Conservation (phyloP, 2,888 invertebrate genomes). For the Cryptosula pallasiana region DNA sequence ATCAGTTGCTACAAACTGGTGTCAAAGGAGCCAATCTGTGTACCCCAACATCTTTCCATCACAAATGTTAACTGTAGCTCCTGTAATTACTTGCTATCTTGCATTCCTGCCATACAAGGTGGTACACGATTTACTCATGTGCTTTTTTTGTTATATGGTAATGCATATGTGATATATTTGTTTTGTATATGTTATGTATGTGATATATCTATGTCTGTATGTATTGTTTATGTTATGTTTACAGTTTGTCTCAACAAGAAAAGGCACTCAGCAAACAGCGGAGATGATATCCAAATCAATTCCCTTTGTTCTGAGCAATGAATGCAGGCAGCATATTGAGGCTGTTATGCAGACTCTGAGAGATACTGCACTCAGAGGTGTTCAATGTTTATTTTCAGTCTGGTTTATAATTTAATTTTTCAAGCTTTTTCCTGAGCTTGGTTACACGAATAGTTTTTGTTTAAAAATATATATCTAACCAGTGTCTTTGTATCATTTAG, state of each 20-base stretch:
- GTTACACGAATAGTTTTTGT: too few relatives aligned
- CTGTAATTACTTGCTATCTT: too few relatives aligned
- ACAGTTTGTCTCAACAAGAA: constrained; percentile 70
- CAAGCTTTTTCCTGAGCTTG: neutral
- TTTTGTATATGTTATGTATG: neutral
- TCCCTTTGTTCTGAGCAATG: constrained; percentile 57
- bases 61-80: too few relatives aligned
- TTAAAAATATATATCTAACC: too few relatives aligned
- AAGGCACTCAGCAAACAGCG: constrained; percentile 67
- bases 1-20: too few relatives aligned
- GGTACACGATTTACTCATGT: too few relatives aligned
- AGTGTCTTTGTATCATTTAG: too few relatives aligned
- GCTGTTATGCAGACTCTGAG: constrained; percentile 49
- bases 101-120: too few relatives aligned
- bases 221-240: constrained; percentile 26
- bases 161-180: too few relatives aligned
- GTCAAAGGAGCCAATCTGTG: too few relatives aligned
- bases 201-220: neutral
- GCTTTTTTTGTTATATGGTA: too few relatives aligned
- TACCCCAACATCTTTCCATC: too few relatives aligned
- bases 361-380: constrained; percentile 57
- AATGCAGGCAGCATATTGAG: constrained; percentile 59
- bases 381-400: neutral
- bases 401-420: neutral
- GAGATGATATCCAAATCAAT: constrained; percentile 62